Evolutionary conservation across 2,888 invertebrate species (phyloP), one percentile per base, ranked within the genome.

Genomic region (Gnatocerus cornutus): DNA sequence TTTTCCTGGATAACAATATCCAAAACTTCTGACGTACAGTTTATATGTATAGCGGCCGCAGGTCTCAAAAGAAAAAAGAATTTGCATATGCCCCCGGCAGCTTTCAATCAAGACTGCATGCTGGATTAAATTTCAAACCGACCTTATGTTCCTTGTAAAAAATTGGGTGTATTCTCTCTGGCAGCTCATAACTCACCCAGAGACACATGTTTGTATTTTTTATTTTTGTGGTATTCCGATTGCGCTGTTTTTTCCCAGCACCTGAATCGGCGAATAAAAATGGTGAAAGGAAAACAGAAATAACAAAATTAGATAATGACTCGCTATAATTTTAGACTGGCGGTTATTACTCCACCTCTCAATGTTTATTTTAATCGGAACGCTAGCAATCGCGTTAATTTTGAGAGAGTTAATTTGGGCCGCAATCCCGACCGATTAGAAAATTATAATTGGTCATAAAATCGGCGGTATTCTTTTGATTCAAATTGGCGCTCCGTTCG

Each of bases 281-380:
- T 14, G 5, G 8, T 7, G 21, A 46, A 13, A 3, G 46, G 16
- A 16, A 16, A 46, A 16, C 13, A 50, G 50, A 27, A 27, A 50
- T 50, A 29, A 50, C 50, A 27, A 50, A 50, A 50, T 50, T 50
- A 50, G 50, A 50, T 50, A 50, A 50, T 29, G 30, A 50, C 50
- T 50, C 30, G 14, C 13, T 13, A 37, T 53, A 53, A 30, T 53
- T 33, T 37, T 53, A 53, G 33, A 27, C 21, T 14, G 10, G 9
- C 53, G 13, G 21, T 30, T 33, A 53, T 53, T 37, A 33, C 53
- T 53, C 33, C 3, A 33, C 1, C 8, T 14, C 48, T 16, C 8
- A 53, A 13, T 53, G 53, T 33, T 53, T 53, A 33, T 33, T 53
- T 53, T 53, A 53, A 53, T 37, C 53, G 37, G 53, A 33, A 13